These are phyloP conservation scores for Euthynnus affinis DNA, from an alignment of 2,797 vertebrate genomes.

Conservation along the genomic window DNA sequence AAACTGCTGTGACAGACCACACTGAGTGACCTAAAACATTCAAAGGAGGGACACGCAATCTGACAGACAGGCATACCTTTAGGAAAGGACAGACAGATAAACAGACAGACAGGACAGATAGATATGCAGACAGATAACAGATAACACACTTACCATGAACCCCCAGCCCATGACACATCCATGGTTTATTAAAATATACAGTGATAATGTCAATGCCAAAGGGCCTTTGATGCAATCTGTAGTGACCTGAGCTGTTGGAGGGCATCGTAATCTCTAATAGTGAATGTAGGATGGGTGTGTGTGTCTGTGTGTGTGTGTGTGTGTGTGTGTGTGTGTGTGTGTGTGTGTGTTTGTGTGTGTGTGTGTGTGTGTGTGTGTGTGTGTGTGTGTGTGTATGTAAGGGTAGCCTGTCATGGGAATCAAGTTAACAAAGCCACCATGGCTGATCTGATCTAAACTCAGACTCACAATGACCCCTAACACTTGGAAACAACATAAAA, in stretches of 20 bases:
- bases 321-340: conserved; percentile 21
- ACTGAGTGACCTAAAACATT: conserved; percentile 53
- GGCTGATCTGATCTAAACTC: conserved; percentile 30
- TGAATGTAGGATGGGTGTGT: conserved; percentile 16
- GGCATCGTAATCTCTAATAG: conserved; percentile 41
- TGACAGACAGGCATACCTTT: conserved; percentile 42
- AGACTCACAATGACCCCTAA: conserved; percentile 7
- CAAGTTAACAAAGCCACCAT: conserved; percentile 19
- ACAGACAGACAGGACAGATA: conserved; percentile 10
- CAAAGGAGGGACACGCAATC: conserved; percentile 27
- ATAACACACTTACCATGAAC: neutral
- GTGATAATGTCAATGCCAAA: conserved; percentile 40
- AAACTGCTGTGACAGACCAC: conserved; percentile 32
- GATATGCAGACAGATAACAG: conserved; percentile 30
- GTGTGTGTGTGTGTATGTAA: conserved; percentile 17
- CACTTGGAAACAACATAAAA: neutral
- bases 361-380: conserved; percentile 12
- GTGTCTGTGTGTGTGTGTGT: conserved; percentile 22
- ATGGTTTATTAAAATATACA: conserved; percentile 47
- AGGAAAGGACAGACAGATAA: conserved; percentile 43
- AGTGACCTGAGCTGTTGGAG: conserved; percentile 58
- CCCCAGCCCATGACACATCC: neutral
- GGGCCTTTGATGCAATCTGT: conserved; percentile 54
- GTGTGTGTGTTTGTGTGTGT: conserved; percentile 28
- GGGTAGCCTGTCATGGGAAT: too few relatives aligned